Conservation (phyloP, 2,888 invertebrate genomes). For the Pollenia amentaria region DNA sequence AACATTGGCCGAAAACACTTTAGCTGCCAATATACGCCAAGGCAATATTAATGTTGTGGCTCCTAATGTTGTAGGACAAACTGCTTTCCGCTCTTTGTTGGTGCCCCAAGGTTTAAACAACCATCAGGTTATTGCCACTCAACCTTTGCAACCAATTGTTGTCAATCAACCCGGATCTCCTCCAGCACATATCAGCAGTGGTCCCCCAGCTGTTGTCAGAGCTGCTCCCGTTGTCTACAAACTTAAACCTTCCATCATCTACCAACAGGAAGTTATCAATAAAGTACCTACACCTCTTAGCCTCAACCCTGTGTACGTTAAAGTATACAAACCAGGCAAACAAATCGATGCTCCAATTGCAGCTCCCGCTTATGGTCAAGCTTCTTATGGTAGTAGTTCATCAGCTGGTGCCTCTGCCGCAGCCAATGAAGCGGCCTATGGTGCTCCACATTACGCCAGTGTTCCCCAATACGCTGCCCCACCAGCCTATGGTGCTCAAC, state of each 20-base stretch:
- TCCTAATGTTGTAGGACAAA: constrained; percentile 81
- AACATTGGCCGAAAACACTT: constrained; percentile 79
- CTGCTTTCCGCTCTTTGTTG: constrained; percentile 81
- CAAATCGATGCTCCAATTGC: constrained; percentile 80
- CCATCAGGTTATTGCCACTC: constrained; percentile 81
- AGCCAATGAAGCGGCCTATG: constrained; percentile 43
- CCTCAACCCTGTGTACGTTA: constrained; percentile 83
- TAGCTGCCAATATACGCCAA: constrained; percentile 81
- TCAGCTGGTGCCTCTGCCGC: constrained; percentile 53
- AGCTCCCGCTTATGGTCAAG: constrained; percentile 77
- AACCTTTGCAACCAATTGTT: constrained; percentile 82
- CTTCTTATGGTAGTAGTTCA: constrained; percentile 69
- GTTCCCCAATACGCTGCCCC: constrained; percentile 64
- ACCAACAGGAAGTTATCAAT: constrained; percentile 83
- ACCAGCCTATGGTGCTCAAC: constrained; percentile 67
- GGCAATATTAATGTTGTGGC: constrained; percentile 81
- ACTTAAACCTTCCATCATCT: constrained; percentile 82
- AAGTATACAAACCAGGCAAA: constrained; percentile 84
- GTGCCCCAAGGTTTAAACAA: constrained; percentile 81
- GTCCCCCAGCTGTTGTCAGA: constrained; percentile 82
- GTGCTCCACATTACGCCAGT: constrained; percentile 74
- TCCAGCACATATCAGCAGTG: constrained; percentile 81
- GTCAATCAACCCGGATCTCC: constrained; percentile 82
- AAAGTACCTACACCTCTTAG: constrained; percentile 82
- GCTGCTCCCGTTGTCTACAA: constrained; percentile 83